phyloP scores from a whole-genome alignment of 1,140 invertebrate genomes.

The Habropoda laboriosa region DNA sequence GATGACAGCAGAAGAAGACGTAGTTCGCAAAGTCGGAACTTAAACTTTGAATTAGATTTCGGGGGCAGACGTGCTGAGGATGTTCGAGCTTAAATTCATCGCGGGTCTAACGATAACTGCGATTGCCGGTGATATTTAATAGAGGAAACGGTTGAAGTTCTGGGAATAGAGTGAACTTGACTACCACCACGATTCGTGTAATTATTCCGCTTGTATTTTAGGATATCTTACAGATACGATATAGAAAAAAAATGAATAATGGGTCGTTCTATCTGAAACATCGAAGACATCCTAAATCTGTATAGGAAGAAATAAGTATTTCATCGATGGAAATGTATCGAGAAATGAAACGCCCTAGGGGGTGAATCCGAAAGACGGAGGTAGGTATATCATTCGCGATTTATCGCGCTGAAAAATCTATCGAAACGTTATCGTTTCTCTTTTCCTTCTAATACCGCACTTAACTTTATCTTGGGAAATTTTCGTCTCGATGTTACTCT shows the following conservation, averaged over 20 bases:
- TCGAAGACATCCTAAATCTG: neutral
- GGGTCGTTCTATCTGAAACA: neutral
- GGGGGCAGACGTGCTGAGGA: neutral
- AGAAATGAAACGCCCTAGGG: neutral
- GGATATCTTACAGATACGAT: too few relatives aligned
- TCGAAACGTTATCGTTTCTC: neutral
- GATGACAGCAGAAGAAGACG: neutral
- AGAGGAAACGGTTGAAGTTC: neutral
- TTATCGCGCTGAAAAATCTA: conserved; percentile 2
- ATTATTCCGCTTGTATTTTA: too few relatives aligned
- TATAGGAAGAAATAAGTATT: neutral
- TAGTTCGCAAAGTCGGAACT: neutral
- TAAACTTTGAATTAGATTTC: neutral
- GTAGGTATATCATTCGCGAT: neutral
- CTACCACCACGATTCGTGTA: neutral
- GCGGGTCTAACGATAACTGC: neutral
- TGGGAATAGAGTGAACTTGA: neutral
- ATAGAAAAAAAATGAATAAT: neutral
- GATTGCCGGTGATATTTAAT: neutral
- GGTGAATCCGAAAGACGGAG: neutral
- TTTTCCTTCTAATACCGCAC: too few relatives aligned
- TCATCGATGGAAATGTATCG: conserved; percentile 7
- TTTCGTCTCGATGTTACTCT: too few relatives aligned
- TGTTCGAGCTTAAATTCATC: neutral
- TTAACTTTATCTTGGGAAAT: too few relatives aligned